These are phyloP conservation scores for Motacilla alba DNA, from an alignment of 2,113 vertebrate species.

Conservation along the genomic window DNA sequence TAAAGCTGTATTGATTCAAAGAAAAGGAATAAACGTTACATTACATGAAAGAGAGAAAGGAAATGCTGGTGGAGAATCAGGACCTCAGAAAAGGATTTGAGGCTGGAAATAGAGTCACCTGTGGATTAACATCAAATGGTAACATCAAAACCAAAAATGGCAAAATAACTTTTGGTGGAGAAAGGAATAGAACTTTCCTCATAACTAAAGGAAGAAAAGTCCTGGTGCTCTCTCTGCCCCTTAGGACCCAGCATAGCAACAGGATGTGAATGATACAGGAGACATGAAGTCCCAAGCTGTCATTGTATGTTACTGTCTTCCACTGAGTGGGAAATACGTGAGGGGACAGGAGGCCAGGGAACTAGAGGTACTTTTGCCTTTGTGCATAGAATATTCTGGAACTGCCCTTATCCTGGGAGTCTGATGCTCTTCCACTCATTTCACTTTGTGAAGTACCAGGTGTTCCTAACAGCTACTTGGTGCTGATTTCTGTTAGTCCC, in stretches of 20 bases:
- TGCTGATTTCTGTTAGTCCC: background rate
- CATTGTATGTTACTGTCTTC: background rate
- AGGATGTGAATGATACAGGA: background rate
- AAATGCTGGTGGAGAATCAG: background rate
- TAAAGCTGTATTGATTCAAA: background rate
- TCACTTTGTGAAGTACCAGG: background rate
- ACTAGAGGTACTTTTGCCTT: background rate
- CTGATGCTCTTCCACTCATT: background rate
- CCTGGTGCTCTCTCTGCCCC: background rate
- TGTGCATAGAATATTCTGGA: background rate
- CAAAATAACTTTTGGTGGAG: background rate
- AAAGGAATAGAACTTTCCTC: background rate
- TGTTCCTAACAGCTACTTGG: background rate
- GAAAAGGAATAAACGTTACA: background rate
- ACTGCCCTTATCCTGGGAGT: background rate
- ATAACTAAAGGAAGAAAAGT: background rate
- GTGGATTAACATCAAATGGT: background rate
- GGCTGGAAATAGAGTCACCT: background rate
- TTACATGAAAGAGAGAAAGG: background rate
- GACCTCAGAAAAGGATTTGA: background rate
- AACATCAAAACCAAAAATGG: background rate
- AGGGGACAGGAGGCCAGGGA: background rate
- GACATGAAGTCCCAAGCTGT: background rate
- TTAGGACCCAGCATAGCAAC: background rate
- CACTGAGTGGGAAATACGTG: background rate